Percentiles rank a stretch among this genome's conserved stretches.
phyloP scores from a whole-genome alignment of 2,797 vertebrate species.

The Ceryle rudis region DNA sequence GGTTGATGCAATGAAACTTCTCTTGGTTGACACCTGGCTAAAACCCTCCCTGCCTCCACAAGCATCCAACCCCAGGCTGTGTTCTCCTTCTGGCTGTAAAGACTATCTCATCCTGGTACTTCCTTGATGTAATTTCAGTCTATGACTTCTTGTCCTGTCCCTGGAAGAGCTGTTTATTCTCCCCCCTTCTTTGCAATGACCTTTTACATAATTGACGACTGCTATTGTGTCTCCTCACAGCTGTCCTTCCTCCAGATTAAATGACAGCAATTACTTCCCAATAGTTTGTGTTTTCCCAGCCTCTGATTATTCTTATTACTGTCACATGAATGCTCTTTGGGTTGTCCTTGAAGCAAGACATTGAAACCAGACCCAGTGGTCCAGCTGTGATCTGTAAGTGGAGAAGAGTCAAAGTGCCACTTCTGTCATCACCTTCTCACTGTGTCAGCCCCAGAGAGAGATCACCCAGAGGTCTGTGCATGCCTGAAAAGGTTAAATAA shows the following conservation, averaged over 20 bases:
- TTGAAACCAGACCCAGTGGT: rapidly evolving
- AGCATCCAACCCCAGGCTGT: neutral
- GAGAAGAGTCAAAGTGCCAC: neutral
- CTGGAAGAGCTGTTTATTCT: neutral
- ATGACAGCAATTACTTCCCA: neutral
- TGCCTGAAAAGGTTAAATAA: neutral
- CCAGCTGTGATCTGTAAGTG: neutral
- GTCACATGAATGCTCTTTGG: rapidly evolving
- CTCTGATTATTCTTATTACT: neutral
- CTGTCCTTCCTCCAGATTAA: neutral
- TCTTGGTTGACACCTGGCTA: neutral
- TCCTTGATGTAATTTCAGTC: neutral
- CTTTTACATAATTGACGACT: constrained; percentile 46
- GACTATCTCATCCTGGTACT: neutral
- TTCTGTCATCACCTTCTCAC: neutral
- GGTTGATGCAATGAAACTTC: rapidly evolving
- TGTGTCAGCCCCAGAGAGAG: neutral
- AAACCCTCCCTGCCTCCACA: neutral
- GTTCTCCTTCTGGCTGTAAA: neutral
- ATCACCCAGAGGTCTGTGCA: neutral
- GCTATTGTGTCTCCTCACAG: neutral
- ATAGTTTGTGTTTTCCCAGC: neutral
- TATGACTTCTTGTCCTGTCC: neutral
- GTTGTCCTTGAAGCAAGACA: neutral
- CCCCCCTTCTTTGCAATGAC: neutral